A percentile compares a stretch with the other conserved stretches of the same genome.
phyloP scores from a whole-genome alignment of 2,797 vertebrate species.

The Smutsia temminckii region DNA sequence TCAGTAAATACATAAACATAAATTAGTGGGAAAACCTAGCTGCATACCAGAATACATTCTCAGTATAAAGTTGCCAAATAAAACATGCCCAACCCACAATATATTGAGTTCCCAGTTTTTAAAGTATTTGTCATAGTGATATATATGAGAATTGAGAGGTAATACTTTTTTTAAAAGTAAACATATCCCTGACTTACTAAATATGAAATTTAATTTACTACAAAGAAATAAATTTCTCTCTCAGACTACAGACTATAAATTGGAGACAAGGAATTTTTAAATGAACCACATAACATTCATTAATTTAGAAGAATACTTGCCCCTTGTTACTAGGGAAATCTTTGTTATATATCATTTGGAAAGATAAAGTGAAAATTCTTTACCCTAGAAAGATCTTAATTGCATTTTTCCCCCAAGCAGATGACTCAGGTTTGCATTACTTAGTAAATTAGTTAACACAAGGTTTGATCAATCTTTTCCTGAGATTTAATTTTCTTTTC shows the following conservation, averaged over 20 bases:
- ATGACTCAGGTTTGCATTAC: background rate
- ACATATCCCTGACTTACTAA: background rate
- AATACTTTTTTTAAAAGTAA: background rate
- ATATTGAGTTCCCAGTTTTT: background rate
- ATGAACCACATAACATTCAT: background rate
- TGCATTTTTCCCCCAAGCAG: background rate
- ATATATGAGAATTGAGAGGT: background rate
- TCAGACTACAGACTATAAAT: background rate
- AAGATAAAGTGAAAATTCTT: slow-evolving; percentile 39
- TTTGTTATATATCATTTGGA: background rate
- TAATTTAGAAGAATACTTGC: background rate
- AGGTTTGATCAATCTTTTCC: slow-evolving; percentile 15
- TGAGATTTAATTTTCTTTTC: slow-evolving; percentile 1
- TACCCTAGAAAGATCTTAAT: background rate
- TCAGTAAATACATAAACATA: slow-evolving; percentile 27
- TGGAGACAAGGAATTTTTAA: background rate
- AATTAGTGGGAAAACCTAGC: background rate
- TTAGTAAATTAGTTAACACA: background rate
- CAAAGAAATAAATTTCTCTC: background rate
- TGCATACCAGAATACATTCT: background rate
- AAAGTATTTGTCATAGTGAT: background rate
- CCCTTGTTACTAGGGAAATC: background rate
- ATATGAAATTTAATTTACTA: background rate
- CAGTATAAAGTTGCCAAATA: background rate
- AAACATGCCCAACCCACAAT: background rate